These are phyloP conservation scores for Platyrinchus mystaceus DNA, from an alignment of 2,797 vertebrate species.

Conservation along the genomic window DNA sequence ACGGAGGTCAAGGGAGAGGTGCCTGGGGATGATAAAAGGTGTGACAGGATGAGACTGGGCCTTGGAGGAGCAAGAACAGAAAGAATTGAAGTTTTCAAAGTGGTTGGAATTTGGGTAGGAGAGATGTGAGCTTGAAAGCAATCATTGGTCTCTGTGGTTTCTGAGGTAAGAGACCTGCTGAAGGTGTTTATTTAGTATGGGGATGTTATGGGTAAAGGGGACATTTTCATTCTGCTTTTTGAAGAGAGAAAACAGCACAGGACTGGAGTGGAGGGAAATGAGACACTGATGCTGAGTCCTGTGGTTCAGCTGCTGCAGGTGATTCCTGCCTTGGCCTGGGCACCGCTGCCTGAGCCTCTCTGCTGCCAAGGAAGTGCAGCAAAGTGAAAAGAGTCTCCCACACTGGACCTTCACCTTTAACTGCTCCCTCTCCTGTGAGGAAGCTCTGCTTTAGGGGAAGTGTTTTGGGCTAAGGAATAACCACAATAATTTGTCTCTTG, in stretches of 20 bases:
- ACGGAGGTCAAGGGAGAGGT: fast-evolving
- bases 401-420: neutral
- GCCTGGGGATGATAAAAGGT: neutral
- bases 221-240: neutral
- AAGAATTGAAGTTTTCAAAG: neutral
- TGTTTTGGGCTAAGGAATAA: neutral
- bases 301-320: fast-evolving
- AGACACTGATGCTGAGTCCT: neutral
- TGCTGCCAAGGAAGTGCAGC: neutral
- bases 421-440: neutral
- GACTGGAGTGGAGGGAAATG: neutral
- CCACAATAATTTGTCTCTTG: neutral
- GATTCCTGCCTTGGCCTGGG: fast-evolving
- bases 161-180: neutral
- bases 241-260: neutral
- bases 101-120: neutral
- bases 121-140: neutral
- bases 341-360: neutral
- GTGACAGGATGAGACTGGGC: neutral
- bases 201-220: neutral
- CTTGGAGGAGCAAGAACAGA: neutral
- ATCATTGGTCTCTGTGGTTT: neutral
- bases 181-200: neutral
- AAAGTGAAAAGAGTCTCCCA: neutral
- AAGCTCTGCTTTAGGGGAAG: neutral